Percentiles rank a stretch among this genome's conserved stretches.
Evolutionary conservation across 2,113 vertebrate genomes (phyloP).

Genomic region (Lutjanus erythropterus): DNA sequence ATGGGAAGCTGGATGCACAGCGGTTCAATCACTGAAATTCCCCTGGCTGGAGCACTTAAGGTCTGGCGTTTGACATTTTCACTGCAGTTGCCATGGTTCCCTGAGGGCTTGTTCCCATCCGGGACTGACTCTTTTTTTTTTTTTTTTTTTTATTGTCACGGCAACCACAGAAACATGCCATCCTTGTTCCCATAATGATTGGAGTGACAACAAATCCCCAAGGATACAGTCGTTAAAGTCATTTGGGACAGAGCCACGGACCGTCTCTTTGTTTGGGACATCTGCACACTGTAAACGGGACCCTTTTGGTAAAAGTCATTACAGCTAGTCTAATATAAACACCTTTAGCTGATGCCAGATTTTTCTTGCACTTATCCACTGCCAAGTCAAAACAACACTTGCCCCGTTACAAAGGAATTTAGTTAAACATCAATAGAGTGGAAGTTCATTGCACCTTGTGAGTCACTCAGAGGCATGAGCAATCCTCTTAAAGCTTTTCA

Average conservation of each 20-base stretch:
- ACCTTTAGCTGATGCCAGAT: constrained; percentile 2
- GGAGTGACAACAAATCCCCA: constrained; percentile 47
- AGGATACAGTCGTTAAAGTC: constrained; percentile 39
- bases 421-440: constrained; percentile 75
- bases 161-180: constrained; percentile 72
- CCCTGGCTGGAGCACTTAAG: constrained; percentile 37
- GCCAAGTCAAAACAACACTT: constrained; percentile 1
- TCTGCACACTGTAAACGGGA: constrained; percentile 30
- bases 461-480: constrained; percentile 59
- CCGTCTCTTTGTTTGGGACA: constrained; percentile 28
- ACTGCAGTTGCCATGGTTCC: constrained; percentile 77
- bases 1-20: constrained; percentile 8
- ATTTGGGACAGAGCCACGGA: constrained; percentile 37
- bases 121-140: constrained; percentile 57
- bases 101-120: constrained; percentile 61
- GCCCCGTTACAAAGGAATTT: constrained; percentile 62
- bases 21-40: constrained; percentile 41
- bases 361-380: constrained; percentile 1
- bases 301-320: constrained; percentile 14
- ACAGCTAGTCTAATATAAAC: constrained; percentile 33
- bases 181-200: constrained; percentile 63
- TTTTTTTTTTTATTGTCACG: constrained; percentile 62
- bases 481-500: constrained; percentile 67
- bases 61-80: constrained; percentile 76
- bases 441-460: constrained; percentile 65